Conservation (phyloP, 1,140 invertebrate genomes). For the Panagrolaimus sp. region DNA sequence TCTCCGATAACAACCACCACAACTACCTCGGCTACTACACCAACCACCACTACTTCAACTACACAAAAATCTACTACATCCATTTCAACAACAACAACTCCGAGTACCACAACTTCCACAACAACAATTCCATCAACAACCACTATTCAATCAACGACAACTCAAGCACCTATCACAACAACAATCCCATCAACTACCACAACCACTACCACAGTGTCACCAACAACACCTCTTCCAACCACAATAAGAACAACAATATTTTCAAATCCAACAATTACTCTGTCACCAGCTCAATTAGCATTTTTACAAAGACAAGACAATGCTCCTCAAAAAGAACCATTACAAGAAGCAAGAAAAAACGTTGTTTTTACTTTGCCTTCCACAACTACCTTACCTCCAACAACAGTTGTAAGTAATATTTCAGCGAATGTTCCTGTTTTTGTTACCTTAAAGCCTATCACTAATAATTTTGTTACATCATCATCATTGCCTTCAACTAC, state of each 20-base stretch:
- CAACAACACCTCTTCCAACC: no score
- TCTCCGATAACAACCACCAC: no score
- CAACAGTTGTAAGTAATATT: no score
- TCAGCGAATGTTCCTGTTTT: no score
- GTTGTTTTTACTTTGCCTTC: not conserved
- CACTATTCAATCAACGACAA: not conserved
- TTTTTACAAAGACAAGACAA: no score
- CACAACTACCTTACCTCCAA: not conserved
- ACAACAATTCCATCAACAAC: not conserved
- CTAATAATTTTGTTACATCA: no score
- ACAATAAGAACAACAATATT: conserved; percentile 14
- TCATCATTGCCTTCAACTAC: no score
- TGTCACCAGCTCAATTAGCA: not conserved
- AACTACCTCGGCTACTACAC: not conserved
- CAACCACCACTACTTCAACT: conserved; percentile 6
- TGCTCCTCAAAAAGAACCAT: no score
- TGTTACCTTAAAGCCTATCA: no score
- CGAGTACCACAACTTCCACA: conserved; percentile 24
- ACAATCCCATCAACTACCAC: not conserved
- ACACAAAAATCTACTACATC: conserved; percentile 15
- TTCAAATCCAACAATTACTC: not conserved
- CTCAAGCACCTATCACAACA: no score
- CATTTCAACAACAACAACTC: conserved; percentile 13
- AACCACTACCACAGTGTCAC: conserved; percentile 1
- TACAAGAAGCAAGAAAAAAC: no score